phyloP scores from a whole-genome alignment of 2,888 invertebrate species.

The Invenusta paracnida region DNA sequence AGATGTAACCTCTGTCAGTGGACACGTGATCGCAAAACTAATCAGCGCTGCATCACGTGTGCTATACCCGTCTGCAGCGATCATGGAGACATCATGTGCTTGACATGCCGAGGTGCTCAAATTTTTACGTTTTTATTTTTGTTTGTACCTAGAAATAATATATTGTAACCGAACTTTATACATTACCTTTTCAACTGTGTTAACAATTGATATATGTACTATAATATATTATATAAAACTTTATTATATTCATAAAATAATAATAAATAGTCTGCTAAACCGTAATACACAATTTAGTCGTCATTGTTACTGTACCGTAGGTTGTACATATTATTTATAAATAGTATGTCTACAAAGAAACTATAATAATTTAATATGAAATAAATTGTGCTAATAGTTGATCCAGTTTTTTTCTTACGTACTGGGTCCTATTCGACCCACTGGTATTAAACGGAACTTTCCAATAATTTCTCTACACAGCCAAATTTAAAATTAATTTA shows the following conservation, averaged over 20 bases:
- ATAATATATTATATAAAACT: not conserved
- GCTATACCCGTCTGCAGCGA: not conserved
- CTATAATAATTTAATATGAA: not conserved
- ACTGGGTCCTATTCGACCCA: too few species aligned
- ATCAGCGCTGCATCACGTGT: too few species aligned
- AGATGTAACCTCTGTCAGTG: too few species aligned
- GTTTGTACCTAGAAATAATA: not conserved
- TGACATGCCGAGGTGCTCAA: not conserved
- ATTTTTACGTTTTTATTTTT: not conserved
- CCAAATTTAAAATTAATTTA: not conserved
- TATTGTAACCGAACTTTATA: not conserved
- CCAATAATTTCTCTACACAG: not conserved
- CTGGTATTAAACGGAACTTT: too few species aligned
- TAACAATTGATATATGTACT: not conserved
- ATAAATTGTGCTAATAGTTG: not conserved
- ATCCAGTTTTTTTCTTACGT: too few species aligned
- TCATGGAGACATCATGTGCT: not conserved
- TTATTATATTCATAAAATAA: not conserved
- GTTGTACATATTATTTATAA: not conserved
- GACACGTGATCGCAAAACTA: not conserved
- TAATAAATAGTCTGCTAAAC: not conserved
- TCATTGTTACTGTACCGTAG: not conserved
- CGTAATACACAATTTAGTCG: not conserved
- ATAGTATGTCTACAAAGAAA: not conserved
- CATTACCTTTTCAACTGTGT: not conserved